phyloP scores from a whole-genome alignment of 2,797 vertebrate species.

The Neosilurus mollespiculum region DNA sequence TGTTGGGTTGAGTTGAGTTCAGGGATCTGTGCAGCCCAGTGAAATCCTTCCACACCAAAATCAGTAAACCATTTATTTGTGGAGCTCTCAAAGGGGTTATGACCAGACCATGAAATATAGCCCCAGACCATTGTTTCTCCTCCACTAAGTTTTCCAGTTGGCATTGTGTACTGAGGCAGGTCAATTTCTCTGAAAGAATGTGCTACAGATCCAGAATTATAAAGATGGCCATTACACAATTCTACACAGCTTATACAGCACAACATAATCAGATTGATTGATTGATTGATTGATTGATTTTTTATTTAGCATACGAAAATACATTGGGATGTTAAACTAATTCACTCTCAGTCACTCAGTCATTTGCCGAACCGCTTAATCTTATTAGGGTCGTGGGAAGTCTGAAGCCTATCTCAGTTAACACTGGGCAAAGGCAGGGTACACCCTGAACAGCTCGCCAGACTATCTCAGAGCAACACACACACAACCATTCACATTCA shows the following conservation, averaged over 20 bases:
- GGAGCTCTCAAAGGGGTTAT: neutral
- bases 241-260: neutral
- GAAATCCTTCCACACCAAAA: neutral
- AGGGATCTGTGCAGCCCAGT: neutral
- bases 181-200: neutral
- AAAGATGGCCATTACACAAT: neutral
- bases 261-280: no score
- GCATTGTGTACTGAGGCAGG: neutral
- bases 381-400: no score
- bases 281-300: no score
- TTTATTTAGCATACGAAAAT: no score
- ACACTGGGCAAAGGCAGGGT: no score
- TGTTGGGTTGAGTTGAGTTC: constrained; percentile 4
- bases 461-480: no score
- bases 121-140: neutral
- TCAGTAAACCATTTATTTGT: neutral
- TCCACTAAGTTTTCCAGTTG: neutral
- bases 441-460: no score
- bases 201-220: neutral
- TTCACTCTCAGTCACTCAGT: no score
- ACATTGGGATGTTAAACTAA: no score
- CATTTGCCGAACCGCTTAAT: no score
- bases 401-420: no score
- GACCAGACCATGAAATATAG: neutral
- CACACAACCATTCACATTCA: no score